Evolutionary conservation across 2,113 vertebrate species (phyloP), one percentile per base, ranked within the genome.

Genomic region (Zapornia atra): DNA sequence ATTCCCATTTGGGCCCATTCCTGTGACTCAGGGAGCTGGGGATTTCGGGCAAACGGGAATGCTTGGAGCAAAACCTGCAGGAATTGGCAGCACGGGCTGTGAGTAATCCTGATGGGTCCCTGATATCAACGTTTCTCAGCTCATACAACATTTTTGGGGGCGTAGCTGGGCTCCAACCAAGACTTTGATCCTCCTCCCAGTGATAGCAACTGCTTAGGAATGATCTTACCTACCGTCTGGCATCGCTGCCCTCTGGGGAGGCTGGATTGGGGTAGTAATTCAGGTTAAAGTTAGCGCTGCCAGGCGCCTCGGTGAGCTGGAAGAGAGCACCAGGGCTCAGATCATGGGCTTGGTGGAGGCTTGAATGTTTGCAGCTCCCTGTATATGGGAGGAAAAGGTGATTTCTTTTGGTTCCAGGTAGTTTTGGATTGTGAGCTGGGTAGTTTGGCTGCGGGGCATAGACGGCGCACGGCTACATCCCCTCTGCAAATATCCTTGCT

Each of bases 81-180:
- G 71, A 90, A 70, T 25, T 88, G 91, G 82, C 95, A 92, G 12
- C 38, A 4, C 0, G 31, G 88, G 88, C 92, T 33, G 6, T 92
- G 91, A 94, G 59, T 95, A 90, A 95, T 91, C 73, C 91, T 56
- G 91, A 86, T 94, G 90, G 92, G 70, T 93, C 84, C 94, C 73
- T 1, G 87, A 95, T 92, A 94, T 81, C 87, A 40, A 12, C 29
- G 4, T 17, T 42, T 77, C 86, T 31, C 11, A 0, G 65, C 81
- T 83, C 60, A 4, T 34, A 21, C 50, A 53, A 10, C 73, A 73
- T 91, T 92, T 92, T 86, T 71, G 84, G 96, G 95, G 92, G 77
- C 5, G 50, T 89, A 86, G 51, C 69, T 89, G 81, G 70, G 81
- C 89, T 81, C 85, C 61, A 34, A 75, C 54, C 84, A 73, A 87